Conservation (phyloP, 2,113 vertebrate genomes). For the Spea multiplicata region DNA sequence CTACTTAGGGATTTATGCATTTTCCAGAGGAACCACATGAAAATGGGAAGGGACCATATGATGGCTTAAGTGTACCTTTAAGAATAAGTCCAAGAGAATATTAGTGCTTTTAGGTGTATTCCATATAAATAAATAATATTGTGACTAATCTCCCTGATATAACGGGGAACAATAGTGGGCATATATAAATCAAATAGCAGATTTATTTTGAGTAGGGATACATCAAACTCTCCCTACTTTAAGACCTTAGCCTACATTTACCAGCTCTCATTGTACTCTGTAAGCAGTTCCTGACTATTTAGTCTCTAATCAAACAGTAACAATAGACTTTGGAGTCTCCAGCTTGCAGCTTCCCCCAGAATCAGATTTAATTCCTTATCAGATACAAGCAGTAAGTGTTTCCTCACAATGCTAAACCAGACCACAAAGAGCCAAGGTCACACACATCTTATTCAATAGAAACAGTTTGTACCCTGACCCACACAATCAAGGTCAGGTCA, state of each 20-base stretch:
- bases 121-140: too few relatives aligned
- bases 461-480: neutral
- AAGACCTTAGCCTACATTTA: neutral
- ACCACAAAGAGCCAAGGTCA: constrained; percentile 63
- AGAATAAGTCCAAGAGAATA: too few relatives aligned
- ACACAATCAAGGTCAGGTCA: neutral
- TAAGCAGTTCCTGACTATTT: constrained; percentile 16
- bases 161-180: too few relatives aligned
- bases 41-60: too few relatives aligned
- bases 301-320: constrained; percentile 35
- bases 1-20: too few relatives aligned
- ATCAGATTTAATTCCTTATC: constrained; percentile 40
- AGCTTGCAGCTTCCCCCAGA: constrained; percentile 32
- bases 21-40: too few relatives aligned
- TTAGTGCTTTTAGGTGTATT: too few relatives aligned
- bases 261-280: neutral
- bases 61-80: too few relatives aligned
- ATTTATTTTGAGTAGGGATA: too few relatives aligned
- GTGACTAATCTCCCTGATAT: too few relatives aligned
- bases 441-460: constrained; percentile 54
- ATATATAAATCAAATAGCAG: too few relatives aligned
- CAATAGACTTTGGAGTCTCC: constrained; percentile 36
- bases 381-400: constrained; percentile 53
- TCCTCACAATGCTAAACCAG: constrained; percentile 59
- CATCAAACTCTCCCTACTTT: too few relatives aligned